A percentile compares a stretch with the other conserved stretches of the same genome.
Evolutionary conservation across 2,797 vertebrate species (phyloP).

Genomic region (Xenopus petersii): DNA sequence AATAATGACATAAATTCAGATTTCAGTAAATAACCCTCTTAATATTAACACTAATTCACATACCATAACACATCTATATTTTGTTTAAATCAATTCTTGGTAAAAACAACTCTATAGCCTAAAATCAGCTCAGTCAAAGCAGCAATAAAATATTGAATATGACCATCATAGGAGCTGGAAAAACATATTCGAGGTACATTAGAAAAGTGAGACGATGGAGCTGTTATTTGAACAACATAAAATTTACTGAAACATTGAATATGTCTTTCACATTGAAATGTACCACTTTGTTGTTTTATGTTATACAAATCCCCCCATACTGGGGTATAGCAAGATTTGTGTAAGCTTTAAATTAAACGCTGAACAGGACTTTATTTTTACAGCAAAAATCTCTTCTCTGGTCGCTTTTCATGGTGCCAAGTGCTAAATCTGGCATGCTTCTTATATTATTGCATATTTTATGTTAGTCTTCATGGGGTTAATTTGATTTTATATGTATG

Average conservation of each 20-base stretch:
- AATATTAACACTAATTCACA: too few species aligned
- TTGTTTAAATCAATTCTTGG: too few species aligned
- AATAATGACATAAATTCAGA: too few species aligned
- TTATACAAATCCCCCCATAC: constrained; percentile 48
- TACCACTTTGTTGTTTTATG: constrained; percentile 44
- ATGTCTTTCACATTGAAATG: constrained; percentile 46
- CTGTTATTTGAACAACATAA: constrained; percentile 38
- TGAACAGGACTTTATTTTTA: constrained; percentile 48
- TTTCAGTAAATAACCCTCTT: too few species aligned
- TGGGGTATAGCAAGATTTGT: constrained; percentile 31
- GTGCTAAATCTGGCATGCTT: constrained; percentile 40
- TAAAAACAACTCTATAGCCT: too few species aligned
- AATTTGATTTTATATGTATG: constrained; percentile 73
- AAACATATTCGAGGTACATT: constrained; percentile 35
- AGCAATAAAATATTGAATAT: constrained; percentile 17
- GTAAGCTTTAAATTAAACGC: constrained; percentile 45
- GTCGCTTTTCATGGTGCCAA: constrained; percentile 27
- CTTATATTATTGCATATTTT: constrained; percentile 39
- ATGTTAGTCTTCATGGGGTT: constrained; percentile 64
- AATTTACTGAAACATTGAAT: constrained; percentile 42
- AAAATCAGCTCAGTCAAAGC: constrained; percentile 1
- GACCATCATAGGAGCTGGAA: constrained; percentile 28
- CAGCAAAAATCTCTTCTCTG: constrained; percentile 36
- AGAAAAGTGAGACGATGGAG: constrained; percentile 22
- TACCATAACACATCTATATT: too few species aligned